Evolutionary conservation across 2,888 invertebrate genomes (phyloP).

Genomic region (Drosophila meridiana): DNA sequence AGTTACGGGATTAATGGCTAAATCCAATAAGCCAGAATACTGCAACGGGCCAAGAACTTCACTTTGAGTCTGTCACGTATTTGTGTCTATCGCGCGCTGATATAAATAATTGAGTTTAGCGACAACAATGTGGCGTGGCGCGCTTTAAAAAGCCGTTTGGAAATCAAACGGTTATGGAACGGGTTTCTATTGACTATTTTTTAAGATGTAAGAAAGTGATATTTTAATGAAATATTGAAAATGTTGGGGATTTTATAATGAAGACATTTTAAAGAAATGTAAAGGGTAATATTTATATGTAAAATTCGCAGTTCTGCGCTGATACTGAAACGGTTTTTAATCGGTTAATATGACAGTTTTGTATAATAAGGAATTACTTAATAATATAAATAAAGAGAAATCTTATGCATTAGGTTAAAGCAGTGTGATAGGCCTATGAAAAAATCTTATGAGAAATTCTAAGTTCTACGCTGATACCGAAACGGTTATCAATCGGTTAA

Average conservation of each 20-base stretch:
- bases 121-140: not conserved
- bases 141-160: not conserved
- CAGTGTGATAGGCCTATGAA: too few species aligned
- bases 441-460: too few species aligned
- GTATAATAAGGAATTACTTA: too few species aligned
- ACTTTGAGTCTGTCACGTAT: constrained; percentile 1
- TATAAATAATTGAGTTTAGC: constrained; percentile 6
- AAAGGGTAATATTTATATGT: too few species aligned
- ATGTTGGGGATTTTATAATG: too few species aligned
- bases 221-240: not conserved
- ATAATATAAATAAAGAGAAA: too few species aligned
- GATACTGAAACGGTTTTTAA: too few species aligned
- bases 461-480: not conserved
- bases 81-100: not conserved
- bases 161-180: not conserved
- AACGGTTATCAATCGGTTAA: not conserved
- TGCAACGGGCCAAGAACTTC: constrained; percentile 10
- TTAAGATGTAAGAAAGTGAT: not conserved
- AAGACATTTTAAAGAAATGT: too few species aligned
- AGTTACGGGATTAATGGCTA: constrained; percentile 15
- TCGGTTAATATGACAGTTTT: too few species aligned
- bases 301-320: too few species aligned
- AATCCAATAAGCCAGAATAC: constrained; percentile 29
- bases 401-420: too few species aligned
- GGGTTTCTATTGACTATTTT: too few species aligned